phyloP scores from a whole-genome alignment of 2,888 invertebrate species.

The Sympetrum striolatum region DNA sequence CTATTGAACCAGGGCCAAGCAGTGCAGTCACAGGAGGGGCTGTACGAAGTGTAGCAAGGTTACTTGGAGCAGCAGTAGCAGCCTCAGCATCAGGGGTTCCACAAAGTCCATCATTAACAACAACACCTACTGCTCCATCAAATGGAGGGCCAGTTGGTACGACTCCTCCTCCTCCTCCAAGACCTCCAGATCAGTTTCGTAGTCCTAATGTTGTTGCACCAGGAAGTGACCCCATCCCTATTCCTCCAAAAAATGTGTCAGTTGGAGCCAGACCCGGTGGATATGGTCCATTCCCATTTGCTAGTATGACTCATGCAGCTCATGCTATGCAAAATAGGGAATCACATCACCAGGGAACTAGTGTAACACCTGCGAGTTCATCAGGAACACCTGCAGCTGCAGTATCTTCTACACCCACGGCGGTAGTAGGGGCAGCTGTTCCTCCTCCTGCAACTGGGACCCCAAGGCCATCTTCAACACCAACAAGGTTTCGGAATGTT shows the following conservation, averaged over 20 bases:
- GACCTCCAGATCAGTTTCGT: constrained; percentile 54
- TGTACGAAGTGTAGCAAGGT: constrained; percentile 21
- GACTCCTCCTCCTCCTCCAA: constrained; percentile 45
- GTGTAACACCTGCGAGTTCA: constrained; percentile 46
- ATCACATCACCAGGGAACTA: constrained; percentile 50
- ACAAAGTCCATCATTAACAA: constrained; percentile 19
- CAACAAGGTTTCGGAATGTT: constrained; percentile 45
- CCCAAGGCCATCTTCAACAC: neutral
- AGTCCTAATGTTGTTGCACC: constrained; percentile 88
- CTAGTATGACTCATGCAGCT: constrained; percentile 87
- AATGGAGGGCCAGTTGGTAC: constrained; percentile 30
- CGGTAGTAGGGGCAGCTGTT: neutral
- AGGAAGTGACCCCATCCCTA: constrained; percentile 71
- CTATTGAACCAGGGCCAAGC: constrained; percentile 33
- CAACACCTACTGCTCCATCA: constrained; percentile 4
- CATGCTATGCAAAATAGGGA: constrained; percentile 82
- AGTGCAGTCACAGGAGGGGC: constrained; percentile 47
- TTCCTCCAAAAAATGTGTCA: constrained; percentile 56
- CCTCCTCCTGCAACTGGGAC: constrained; percentile 28
- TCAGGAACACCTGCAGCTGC: constrained; percentile 48
- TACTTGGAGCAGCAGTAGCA: constrained; percentile 16
- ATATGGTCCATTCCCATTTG: constrained; percentile 78
- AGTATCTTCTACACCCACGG: constrained; percentile 53
- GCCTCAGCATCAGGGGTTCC: constrained; percentile 13
- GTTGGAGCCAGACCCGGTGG: constrained; percentile 63